A percentile compares a stretch with the other conserved stretches of the same genome.
Conservation (phyloP, 2,113 vertebrate species). For the Neolamprologus fasciatus region DNA sequence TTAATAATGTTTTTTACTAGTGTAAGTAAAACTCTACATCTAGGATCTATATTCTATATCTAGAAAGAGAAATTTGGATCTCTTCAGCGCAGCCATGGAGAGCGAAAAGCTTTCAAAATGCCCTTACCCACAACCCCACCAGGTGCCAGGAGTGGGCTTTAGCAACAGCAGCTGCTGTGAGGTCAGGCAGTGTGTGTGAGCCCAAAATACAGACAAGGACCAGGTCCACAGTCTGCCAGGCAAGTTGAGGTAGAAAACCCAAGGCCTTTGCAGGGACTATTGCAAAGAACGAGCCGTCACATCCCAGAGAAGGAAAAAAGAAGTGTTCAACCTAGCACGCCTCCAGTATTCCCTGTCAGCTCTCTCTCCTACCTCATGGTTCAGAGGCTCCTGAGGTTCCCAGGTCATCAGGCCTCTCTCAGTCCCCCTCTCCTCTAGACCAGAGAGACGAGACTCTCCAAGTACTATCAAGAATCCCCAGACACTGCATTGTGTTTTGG, state of each 20-base stretch:
- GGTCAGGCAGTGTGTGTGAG: not conserved
- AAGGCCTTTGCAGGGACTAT: not conserved
- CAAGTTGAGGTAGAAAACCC: not conserved
- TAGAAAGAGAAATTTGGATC: not conserved
- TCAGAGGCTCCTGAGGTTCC: not conserved
- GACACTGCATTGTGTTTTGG: not conserved
- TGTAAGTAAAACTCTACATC: not conserved
- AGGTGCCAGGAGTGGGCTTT: rapidly evolving
- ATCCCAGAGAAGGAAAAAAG: not conserved
- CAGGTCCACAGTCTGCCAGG: not conserved
- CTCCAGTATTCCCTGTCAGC: not conserved
- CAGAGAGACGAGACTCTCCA: rapidly evolving
- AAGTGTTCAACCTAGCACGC: not conserved
- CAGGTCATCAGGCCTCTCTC: not conserved
- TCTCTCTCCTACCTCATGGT: not conserved
- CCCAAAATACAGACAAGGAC: not conserved
- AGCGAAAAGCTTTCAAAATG: not conserved
- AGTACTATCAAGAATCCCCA: not conserved
- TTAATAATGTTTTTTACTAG: rapidly evolving
- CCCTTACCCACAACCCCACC: not conserved
- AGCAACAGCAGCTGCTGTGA: rapidly evolving
- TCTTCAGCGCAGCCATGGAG: not conserved
- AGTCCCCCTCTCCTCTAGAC: not conserved
- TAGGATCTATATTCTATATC: not conserved
- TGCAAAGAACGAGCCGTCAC: not conserved